Evolutionary conservation across 92 coral and sea anemone genomes (phyloP), one percentile per base, ranked within the genome.

Genomic region (Palythoa caribaeorum): DNA sequence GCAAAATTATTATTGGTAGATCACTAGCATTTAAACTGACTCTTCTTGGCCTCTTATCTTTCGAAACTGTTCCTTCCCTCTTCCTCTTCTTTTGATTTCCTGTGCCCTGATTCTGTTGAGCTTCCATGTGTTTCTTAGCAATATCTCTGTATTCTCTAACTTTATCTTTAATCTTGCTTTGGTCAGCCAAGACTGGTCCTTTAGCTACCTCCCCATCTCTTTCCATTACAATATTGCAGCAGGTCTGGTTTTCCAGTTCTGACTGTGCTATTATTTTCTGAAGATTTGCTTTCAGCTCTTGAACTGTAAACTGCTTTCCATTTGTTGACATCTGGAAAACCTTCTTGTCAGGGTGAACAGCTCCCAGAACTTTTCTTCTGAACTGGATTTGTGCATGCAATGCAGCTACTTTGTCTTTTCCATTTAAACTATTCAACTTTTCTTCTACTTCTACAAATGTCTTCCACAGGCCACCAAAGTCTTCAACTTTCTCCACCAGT

Each of bases 301-400:
- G 14, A 8, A 78, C 40, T 1, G 74, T 50, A 5, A 83, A 83
- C 77, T 60, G 21, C 6, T 76, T 77, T 7, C 89, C 89, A 77
- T 37, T 72, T 28, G 52, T 1, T 40, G 88, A 87, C 87, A 87
- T 37, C 36, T 87, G 89, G 6, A 87, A 88, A 4, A 78, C 71
- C 87, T 63, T 87, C 47, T 78, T 79, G 79, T 88, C 79, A n/a
- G 90, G 77, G 70, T 88, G 79, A 21, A 52, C 68, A 88, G 90
- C 87, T n/a, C 88, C 90, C 2, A 87, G 28, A 3, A 88, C 87
- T n/a, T 60, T 79, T 36, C 69, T 88, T 51, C 80, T 68, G 7
- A 88, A 81, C 40, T 81, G 89, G 7, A 80, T 88, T 59, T 81
- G 71, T 1, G 68, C 71, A 52, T 88, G 79, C 39, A 88, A 39